A percentile compares a stretch with the other conserved stretches of the same genome.
Conservation (phyloP, 1,140 invertebrate genomes). For the Colletes latitarsis region DNA sequence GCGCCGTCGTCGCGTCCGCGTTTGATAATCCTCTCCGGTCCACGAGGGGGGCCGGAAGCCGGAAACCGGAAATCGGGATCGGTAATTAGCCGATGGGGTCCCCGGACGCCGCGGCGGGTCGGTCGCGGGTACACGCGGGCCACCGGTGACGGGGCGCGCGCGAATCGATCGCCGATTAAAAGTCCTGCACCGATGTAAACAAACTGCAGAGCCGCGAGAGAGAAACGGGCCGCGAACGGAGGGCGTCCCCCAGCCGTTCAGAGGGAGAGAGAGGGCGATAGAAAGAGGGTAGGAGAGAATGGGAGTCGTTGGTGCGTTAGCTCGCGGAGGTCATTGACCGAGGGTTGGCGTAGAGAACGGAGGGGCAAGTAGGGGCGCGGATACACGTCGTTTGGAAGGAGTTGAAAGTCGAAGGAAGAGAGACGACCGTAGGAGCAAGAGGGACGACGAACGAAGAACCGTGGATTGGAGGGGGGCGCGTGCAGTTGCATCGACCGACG, state of each 20-base stretch:
- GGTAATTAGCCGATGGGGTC: slow-evolving; percentile 12
- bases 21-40: slow-evolving; percentile 14
- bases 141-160: slow-evolving; percentile 28
- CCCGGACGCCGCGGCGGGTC: not conserved
- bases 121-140: not conserved
- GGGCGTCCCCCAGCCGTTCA: not conserved
- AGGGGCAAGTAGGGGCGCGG: slow-evolving; percentile 52
- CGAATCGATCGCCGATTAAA: slow-evolving; percentile 75
- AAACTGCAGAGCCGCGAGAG: slow-evolving; percentile 67
- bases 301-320: slow-evolving; percentile 65
- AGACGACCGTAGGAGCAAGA: not conserved
- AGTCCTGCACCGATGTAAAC: slow-evolving; percentile 77
- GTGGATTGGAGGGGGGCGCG: slow-evolving; percentile 50
- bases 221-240: slow-evolving; percentile 6
- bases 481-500: slow-evolving; percentile 76
- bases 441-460: not conserved
- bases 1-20: not conserved
- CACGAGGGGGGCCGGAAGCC: no score
- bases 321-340: slow-evolving; percentile 75
- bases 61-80: not conserved
- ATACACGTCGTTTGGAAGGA: slow-evolving; percentile 27
- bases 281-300: slow-evolving; percentile 5
- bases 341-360: slow-evolving; percentile 59
- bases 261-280: slow-evolving; percentile 13
- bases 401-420: slow-evolving; percentile 31